phyloP scores from a whole-genome alignment of 2,888 invertebrate genomes.

The Seira ritae region DNA sequence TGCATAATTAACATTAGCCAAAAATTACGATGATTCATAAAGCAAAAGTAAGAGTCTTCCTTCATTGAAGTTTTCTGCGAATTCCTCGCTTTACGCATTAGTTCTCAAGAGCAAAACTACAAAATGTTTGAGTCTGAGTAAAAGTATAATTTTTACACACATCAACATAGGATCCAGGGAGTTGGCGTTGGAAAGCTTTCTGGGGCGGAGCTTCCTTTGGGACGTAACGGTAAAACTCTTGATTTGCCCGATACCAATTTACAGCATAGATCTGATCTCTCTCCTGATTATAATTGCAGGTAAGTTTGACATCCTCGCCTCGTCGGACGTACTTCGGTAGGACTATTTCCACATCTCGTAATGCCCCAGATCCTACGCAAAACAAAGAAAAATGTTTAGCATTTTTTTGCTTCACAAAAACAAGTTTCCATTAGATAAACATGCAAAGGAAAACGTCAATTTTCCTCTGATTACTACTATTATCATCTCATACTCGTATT shows the following conservation, averaged over 20 bases:
- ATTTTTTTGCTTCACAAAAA: no score
- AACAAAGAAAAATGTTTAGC: constrained; percentile 24
- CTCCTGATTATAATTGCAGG: constrained; percentile 71
- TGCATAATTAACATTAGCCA: no score
- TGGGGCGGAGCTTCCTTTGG: constrained; percentile 67
- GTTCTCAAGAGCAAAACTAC: no score
- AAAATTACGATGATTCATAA: background rate
- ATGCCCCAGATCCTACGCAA: constrained; percentile 61
- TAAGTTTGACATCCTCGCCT: constrained; percentile 63
- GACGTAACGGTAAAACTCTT: constrained; percentile 69
- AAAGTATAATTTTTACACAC: constrained; percentile 58
- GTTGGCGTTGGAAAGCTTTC: constrained; percentile 54
- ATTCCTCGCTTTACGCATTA: no score
- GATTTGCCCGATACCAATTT: constrained; percentile 68
- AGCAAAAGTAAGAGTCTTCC: no score
- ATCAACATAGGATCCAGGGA: constrained; percentile 68
- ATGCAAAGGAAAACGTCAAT: no score
- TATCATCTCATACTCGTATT: no score
- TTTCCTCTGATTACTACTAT: no score
- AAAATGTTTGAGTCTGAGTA: background rate
- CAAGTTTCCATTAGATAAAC: no score
- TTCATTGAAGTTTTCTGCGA: background rate
- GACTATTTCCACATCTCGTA: constrained; percentile 67
- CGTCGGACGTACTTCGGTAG: constrained; percentile 66
- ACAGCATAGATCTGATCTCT: constrained; percentile 69